These are phyloP conservation scores for Umimayanthus chanpuru DNA, from an alignment of 92 coral and sea anemone species.

Conservation along the genomic window DNA sequence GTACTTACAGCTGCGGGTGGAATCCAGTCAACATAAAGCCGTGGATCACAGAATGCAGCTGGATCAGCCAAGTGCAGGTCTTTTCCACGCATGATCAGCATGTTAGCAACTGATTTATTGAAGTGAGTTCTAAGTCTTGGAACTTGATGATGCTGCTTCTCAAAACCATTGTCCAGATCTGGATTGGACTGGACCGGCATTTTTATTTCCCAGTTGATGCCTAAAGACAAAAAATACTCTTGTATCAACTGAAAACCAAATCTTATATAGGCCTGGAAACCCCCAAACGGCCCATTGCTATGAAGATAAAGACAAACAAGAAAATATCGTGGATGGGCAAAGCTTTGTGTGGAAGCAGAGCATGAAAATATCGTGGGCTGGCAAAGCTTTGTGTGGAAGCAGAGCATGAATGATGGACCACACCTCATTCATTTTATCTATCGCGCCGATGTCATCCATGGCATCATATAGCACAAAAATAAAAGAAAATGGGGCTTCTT, in stretches of 20 bases:
- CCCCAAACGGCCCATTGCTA: too few relatives aligned
- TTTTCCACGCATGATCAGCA: slow-evolving; percentile 88
- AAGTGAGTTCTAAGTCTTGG: slow-evolving; percentile 58
- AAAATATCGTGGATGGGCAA: background rate
- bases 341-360: background rate
- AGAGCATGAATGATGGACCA: too few relatives aligned
- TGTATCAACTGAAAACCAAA: background rate
- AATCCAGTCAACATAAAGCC: slow-evolving; percentile 79
- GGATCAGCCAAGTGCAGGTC: slow-evolving; percentile 82
- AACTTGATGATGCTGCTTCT: slow-evolving; percentile 41
- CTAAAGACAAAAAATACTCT: slow-evolving; percentile 38
- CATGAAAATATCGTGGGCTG: too few relatives aligned
- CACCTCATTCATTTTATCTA: too few relatives aligned
- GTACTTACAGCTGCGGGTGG: slow-evolving; percentile 61
- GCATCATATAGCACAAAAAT: too few relatives aligned
- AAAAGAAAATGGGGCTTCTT: too few relatives aligned
- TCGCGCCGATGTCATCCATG: too few relatives aligned
- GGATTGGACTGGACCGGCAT: slow-evolving; percentile 65
- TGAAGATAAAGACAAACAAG: too few relatives aligned
- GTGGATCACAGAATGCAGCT: slow-evolving; percentile 74
- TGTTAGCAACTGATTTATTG: slow-evolving; percentile 90
- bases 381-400: background rate
- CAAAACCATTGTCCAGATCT: slow-evolving; percentile 54
- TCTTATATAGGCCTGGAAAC: background rate
- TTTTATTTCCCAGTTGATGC: slow-evolving; percentile 95